Evolutionary conservation across 2,888 invertebrate genomes (phyloP), one percentile per base, ranked within the genome.

Genomic region (Caenorhabditis drosophilae): DNA sequence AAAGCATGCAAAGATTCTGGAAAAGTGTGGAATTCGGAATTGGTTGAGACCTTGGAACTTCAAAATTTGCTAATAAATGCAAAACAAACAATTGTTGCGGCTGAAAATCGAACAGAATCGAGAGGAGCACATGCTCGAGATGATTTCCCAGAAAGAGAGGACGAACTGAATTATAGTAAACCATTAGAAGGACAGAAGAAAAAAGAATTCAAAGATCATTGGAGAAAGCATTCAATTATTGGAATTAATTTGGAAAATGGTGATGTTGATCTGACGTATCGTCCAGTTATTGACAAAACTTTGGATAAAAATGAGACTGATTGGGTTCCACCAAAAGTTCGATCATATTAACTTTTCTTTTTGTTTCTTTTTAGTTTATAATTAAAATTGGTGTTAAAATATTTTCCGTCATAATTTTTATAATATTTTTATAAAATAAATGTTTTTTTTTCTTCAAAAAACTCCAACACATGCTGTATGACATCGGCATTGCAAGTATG

Each of bases 51-150:
- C 0, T 87, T 99, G 63, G 98, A 98, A 85, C 88, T 99, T 59
- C 96, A 98, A 87, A 99, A 99, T 86, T 88, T 99, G 76, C 89
- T 98, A 87, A 85, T 93, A 67, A 95, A 94, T 86, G 91, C 97
- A 0, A 87, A 91, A 81, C 93, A 93, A 86, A 96, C 96, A 0
- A 93, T 97, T 78, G 89, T 90, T 67, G 89, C 89, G 0, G 98
- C 98, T 1, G 92, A 94, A 84, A 82, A 91, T 44, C 88, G 98
- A 40, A 93, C 95, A 49, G 98, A 99, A 87, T 93, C 93, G 15
- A 89, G 98, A 62, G 98, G 98, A 3, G 98, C 98, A 12, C 98
- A 99, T 84, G 94, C 97, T 0, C 87, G 97, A n/a, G 97, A 98
- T 85, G 98, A 99, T 86, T 97, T 89, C 86, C 92, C 92, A 86